Evolutionary conservation across 2,888 invertebrate species (phyloP), one percentile per base, ranked within the genome.

Genomic region (Xestia rhomboidea): DNA sequence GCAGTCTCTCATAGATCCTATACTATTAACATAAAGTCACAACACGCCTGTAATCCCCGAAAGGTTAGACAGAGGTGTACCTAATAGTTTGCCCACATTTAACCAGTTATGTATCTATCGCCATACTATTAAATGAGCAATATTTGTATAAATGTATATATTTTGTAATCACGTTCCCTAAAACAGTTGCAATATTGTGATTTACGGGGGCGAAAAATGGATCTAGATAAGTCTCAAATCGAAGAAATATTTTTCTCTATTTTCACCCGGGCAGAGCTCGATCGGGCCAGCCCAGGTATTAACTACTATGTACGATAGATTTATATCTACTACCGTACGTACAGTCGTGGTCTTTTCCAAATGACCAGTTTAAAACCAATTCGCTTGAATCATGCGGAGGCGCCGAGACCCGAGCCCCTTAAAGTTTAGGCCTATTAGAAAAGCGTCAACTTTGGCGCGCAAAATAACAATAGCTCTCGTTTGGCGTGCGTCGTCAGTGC

Each of bases 261-360:
- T 63, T 63, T 60, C 0, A 27, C 1, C 57, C 18, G 13, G 8
- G 27, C 18, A 2, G 27, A 57, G 7, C 13, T n/a, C n/a, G 13
- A 0, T 54, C 13, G n/a, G n/a, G 34, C 34, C 34, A 2, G 13
- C 54, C n/a, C n/a, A n/a, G 13, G n/a, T n/a, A 30, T 38, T 34
- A 46, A 13, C n/a, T 69, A 60, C n/a, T 60, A 27, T 66, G n/a
- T n/a, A n/a, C n/a, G 63, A 30, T n/a, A 75, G 11, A 30, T 8
- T 49, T 24, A 21, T 68, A 44, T 41, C 13, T 34, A 44, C 10
- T 44, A 24, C 7, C 18, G 8, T 18, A 49, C 0, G 18, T 73
- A n/a, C n/a, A n/a, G n/a, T n/a, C n/a, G n/a, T n/a, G n/a, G n/a
- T n/a, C n/a, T n/a, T n/a, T n/a, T n/a, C n/a, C n/a, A n/a, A n/a